Evolutionary conservation across 2,888 invertebrate genomes (phyloP).

Genomic region (Parochlus steinenii): DNA sequence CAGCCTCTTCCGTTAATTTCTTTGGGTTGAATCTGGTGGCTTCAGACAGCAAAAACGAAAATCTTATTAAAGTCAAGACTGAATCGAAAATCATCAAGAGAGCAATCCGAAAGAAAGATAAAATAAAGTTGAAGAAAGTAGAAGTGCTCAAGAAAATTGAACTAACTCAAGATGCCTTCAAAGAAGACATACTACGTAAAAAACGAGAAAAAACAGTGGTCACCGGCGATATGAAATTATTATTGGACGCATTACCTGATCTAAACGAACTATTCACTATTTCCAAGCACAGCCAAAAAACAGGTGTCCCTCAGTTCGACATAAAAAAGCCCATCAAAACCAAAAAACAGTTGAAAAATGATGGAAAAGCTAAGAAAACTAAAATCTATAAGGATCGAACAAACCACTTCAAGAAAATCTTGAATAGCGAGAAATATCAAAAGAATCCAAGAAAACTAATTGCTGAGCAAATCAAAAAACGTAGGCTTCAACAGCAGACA

Average conservation of each 20-base stretch:
- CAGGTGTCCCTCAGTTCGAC: slow-evolving; percentile 12
- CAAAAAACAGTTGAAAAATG: too few relatives aligned
- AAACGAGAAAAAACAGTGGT: slow-evolving; percentile 21
- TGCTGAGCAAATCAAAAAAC: slow-evolving; percentile 15
- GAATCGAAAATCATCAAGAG: slow-evolving; percentile 12
- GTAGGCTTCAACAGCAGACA: not conserved
- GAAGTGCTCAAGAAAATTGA: slow-evolving; percentile 22
- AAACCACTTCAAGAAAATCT: slow-evolving; percentile 18
- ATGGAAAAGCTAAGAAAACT: slow-evolving; percentile 8
- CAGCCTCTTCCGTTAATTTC: too few relatives aligned
- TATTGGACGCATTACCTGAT: slow-evolving; percentile 24
- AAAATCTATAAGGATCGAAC: slow-evolving; percentile 3
- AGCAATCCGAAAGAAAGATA: slow-evolving; percentile 22
- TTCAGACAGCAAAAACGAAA: too few relatives aligned
- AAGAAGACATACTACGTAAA: slow-evolving; percentile 19
- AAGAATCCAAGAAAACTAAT: slow-evolving; percentile 20
- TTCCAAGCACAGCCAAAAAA: slow-evolving; percentile 11
- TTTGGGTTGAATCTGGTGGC: too few relatives aligned
- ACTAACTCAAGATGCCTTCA: slow-evolving; percentile 20
- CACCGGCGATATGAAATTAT: slow-evolving; percentile 22
- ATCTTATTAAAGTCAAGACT: too few relatives aligned
- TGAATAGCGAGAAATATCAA: slow-evolving; percentile 19
- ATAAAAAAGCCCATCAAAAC: not conserved
- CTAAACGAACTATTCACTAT: slow-evolving; percentile 19
- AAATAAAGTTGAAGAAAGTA: slow-evolving; percentile 20